Percentiles rank a stretch among this genome's conserved stretches.
These are phyloP conservation scores for Mesochorus sp. DNA, from an alignment of 2,888 invertebrate genomes.

Conservation along the genomic window DNA sequence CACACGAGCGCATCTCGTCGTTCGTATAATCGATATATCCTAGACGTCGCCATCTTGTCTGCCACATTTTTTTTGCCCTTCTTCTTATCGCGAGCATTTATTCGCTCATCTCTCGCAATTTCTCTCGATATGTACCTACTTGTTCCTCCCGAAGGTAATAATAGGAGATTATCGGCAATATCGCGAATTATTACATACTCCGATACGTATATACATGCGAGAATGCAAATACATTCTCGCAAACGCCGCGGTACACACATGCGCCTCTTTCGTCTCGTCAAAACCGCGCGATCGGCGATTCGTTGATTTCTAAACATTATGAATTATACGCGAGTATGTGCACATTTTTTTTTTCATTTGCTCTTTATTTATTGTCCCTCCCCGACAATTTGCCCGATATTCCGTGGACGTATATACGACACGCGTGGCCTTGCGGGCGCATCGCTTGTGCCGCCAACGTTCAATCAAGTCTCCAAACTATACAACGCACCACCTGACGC, in stretches of 20 bases:
- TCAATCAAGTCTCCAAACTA: too few relatives aligned
- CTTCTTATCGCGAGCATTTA: not conserved
- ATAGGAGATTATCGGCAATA: not conserved
- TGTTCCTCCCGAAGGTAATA: not conserved
- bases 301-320: not conserved
- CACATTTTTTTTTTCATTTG: not conserved
- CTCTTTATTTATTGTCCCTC: too few relatives aligned
- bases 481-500: too few relatives aligned
- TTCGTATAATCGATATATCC: slow-evolving; percentile 15
- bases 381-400: too few relatives aligned
- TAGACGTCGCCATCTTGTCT: slow-evolving; percentile 23
- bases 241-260: not conserved
- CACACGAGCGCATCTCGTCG: slow-evolving; percentile 12
- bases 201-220: too few relatives aligned
- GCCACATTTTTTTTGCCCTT: not conserved
- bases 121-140: too few relatives aligned
- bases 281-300: too few relatives aligned
- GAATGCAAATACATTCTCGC: not conserved
- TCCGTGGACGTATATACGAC: too few relatives aligned
- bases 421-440: too few relatives aligned
- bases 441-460: too few relatives aligned
- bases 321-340: not conserved
- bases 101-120: not conserved
- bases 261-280: not conserved
- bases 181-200: slow-evolving; percentile 48